Evolutionary conservation across 92 coral and sea anemone species (phyloP).

Genomic region (Epizoanthus scotinus): DNA sequence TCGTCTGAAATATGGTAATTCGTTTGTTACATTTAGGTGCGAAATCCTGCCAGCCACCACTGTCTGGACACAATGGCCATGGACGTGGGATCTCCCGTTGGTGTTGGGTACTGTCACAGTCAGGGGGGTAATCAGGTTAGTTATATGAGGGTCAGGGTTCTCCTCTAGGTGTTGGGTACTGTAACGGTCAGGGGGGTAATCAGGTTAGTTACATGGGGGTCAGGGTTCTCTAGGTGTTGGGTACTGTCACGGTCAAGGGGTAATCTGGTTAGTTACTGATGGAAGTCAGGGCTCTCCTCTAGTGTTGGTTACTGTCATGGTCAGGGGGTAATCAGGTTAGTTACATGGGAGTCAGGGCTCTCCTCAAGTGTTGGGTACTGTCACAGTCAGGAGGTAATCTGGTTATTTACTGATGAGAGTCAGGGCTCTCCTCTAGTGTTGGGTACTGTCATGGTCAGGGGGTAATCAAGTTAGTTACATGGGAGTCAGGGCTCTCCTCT

Average conservation of each 20-base stretch:
- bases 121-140: slow-evolving; percentile 88
- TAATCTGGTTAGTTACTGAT: slow-evolving; percentile 76
- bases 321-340: slow-evolving; percentile 84
- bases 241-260: slow-evolving; percentile 82
- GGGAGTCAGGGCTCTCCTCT: too few species aligned
- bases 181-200: slow-evolving; percentile 86
- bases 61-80: slow-evolving; percentile 81
- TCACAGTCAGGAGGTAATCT: slow-evolving; percentile 85
- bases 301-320: slow-evolving; percentile 71
- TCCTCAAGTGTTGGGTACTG: slow-evolving; percentile 68
- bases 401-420: too few species aligned
- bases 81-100: slow-evolving; percentile 56
- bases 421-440: slow-evolving; percentile 60
- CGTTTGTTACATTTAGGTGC: slow-evolving; percentile 49
- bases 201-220: slow-evolving; percentile 79
- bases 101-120: slow-evolving; percentile 73
- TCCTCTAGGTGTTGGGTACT: slow-evolving; percentile 63
- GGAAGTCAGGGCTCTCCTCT: slow-evolving; percentile 68
- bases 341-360: too few species aligned
- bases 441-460: slow-evolving; percentile 76
- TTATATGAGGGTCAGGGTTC: too few species aligned
- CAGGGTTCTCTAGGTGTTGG: slow-evolving; percentile 67
- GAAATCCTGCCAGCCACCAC: slow-evolving; percentile 58
- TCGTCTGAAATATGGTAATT: background rate
- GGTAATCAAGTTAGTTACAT: slow-evolving; percentile 83